Conservation (phyloP, 2,113 vertebrate species). For the Epinephelus fuscoguttatus region DNA sequence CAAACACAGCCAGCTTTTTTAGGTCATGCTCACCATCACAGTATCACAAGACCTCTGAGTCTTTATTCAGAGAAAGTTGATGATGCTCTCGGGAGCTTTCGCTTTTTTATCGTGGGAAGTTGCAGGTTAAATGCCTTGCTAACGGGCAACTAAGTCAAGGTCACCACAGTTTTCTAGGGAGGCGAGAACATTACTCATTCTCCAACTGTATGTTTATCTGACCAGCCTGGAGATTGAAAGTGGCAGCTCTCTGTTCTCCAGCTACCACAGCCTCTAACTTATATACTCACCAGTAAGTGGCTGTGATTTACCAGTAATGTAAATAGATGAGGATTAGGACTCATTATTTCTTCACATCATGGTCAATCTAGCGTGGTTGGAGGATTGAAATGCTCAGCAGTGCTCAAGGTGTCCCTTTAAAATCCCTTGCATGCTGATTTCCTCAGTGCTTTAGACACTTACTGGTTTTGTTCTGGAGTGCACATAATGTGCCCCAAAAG, state of each 20-base stretch:
- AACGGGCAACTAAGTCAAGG: neutral
- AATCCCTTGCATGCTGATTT: constrained; percentile 34
- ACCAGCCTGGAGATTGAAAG: constrained; percentile 10
- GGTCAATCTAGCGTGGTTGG: constrained; percentile 15
- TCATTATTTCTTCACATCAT: constrained; percentile 39
- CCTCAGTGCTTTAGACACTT: constrained; percentile 7
- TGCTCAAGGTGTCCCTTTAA: constrained; percentile 38
- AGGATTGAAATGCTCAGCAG: constrained; percentile 23
- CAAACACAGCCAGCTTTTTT: neutral
- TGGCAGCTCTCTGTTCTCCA: constrained; percentile 14
- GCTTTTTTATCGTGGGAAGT: neutral
- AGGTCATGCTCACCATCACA: neutral
- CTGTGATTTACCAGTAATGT: constrained; percentile 20
- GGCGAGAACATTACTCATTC: constrained; percentile 18
- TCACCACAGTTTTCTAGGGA: constrained; percentile 4
- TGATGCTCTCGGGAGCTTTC: neutral
- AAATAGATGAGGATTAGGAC: constrained; percentile 2
- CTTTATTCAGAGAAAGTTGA: neutral
- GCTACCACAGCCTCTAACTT: neutral
- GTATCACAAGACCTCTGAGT: neutral
- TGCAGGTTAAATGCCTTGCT: constrained; percentile 16
- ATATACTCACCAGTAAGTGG: constrained; percentile 25
- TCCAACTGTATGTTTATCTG: neutral
- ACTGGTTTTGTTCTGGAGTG: neutral
- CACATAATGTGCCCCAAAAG: neutral